phyloP scores from a whole-genome alignment of 1,140 invertebrate genomes.

The Caenorhabditis remanei region DNA sequence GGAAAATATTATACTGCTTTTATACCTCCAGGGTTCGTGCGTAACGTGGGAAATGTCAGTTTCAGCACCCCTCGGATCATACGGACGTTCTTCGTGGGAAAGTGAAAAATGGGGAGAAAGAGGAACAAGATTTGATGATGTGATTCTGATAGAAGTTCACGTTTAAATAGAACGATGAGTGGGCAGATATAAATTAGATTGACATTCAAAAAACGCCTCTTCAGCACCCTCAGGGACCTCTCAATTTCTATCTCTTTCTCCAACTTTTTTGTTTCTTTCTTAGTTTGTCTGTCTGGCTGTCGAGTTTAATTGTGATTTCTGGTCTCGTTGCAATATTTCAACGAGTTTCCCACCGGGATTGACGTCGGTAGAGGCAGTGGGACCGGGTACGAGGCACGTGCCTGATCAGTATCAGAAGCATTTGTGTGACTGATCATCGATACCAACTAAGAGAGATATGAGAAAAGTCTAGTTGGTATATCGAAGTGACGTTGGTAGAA shows the following conservation, averaged over 20 bases:
- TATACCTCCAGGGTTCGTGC: neutral
- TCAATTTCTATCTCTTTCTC: neutral
- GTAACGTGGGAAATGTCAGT: constrained; percentile 21
- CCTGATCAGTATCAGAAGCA: neutral
- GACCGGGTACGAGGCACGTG: neutral
- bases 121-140: neutral
- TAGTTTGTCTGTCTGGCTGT: neutral
- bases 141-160: neutral
- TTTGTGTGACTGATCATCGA: constrained; percentile 6
- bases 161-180: constrained; percentile 4
- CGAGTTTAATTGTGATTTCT: neutral
- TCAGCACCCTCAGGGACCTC: neutral
- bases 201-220: constrained; percentile 6
- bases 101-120: neutral
- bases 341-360: neutral
- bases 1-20: neutral
- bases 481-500: neutral
- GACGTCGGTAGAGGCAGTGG: neutral
- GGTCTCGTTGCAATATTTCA: neutral
- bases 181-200: neutral
- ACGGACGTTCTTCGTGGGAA: neutral
- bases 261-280: neutral
- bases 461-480: neutral
- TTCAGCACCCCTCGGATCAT: neutral
- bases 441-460: neutral